A percentile compares a stretch with the other conserved stretches of the same genome.
Conservation (phyloP, 2,113 vertebrate genomes). For the Paradisaea rubra region DNA sequence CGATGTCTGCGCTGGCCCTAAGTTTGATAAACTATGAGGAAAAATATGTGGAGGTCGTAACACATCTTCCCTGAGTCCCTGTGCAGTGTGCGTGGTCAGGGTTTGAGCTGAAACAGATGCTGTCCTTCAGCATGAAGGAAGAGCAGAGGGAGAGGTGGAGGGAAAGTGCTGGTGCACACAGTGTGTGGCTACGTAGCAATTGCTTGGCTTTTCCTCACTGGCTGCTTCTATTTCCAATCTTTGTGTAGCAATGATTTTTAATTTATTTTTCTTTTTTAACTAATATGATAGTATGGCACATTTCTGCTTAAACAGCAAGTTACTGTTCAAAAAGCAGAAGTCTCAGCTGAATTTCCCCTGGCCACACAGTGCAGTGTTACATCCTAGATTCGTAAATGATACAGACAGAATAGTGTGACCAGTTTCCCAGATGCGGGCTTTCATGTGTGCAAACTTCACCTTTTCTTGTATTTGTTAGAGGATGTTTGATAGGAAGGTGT, state of each 20-base stretch:
- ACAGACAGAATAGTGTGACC: neutral
- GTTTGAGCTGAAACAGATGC: conserved; percentile 28
- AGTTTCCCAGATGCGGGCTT: neutral
- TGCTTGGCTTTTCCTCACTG: neutral
- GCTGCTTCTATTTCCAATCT: neutral
- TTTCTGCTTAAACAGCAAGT: neutral
- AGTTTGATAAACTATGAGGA: neutral
- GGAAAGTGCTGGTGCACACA: accelerated
- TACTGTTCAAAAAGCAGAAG: neutral
- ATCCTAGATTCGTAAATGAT: neutral
- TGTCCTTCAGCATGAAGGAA: neutral
- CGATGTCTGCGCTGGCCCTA: neutral
- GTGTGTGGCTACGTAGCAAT: accelerated
- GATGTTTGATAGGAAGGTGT: neutral
- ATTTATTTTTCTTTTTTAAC: neutral
- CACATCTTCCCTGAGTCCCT: neutral
- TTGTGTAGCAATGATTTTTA: neutral
- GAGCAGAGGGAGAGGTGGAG: neutral
- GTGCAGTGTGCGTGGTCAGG: accelerated
- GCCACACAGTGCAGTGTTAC: neutral
- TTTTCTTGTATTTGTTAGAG: neutral
- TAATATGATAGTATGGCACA: neutral
- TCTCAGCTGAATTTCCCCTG: neutral
- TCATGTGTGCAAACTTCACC: neutral
- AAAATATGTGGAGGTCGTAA: neutral